Base-by-base conservation (phyloP, 2,888 invertebrate genomes). In the Tachystola acroxantha region DNA sequence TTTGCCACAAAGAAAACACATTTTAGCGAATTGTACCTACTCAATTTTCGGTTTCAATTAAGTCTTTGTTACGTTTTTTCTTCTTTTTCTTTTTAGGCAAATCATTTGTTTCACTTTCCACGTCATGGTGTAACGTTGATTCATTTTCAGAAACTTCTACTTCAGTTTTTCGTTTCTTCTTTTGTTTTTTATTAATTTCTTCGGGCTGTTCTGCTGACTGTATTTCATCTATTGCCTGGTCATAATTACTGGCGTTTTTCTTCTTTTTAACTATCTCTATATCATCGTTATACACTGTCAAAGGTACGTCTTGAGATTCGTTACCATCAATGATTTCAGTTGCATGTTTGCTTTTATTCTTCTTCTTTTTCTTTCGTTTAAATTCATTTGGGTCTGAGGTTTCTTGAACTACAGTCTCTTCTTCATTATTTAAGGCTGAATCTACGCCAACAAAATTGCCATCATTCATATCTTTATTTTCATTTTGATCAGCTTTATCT, bases 41-140 rank as follows among this genome's bases (percentile, higher is more conserved):
- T 9, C 32, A 32, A 39, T 30, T 13, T 34, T 11, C 19, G 4
- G 6, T 27, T n/a, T 36, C 30, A 31, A 10, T 32, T 31, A 35
- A 22, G 11, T 33, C 11, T 43, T 37, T 11, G 13, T 7, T 28
- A 46, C 35, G 34, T 28, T 48, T 53, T 30, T 57, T 58, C 39
- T 56, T 62, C 40, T 62, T 64, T 52, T 58, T 65, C 44, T 56
- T 60, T 35, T 53, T 52, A 6, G 40, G 20, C 5, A 37, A 36
- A 20, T 42, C 39, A 7, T 33, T 25, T 16, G 37, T 39, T 38
- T 41, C 22, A 16, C 16, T 16, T 16, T 14, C 29, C 16, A 7
- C 28, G 12, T 22, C 13, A 24, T 3, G 16, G 6, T 27, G 7
- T 39, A 29, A n/a, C 25, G 11, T 10, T 34, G 13, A 24, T 34